Base-by-base conservation (phyloP, 2,113 vertebrate genomes). In the Cebidichthys violaceus region DNA sequence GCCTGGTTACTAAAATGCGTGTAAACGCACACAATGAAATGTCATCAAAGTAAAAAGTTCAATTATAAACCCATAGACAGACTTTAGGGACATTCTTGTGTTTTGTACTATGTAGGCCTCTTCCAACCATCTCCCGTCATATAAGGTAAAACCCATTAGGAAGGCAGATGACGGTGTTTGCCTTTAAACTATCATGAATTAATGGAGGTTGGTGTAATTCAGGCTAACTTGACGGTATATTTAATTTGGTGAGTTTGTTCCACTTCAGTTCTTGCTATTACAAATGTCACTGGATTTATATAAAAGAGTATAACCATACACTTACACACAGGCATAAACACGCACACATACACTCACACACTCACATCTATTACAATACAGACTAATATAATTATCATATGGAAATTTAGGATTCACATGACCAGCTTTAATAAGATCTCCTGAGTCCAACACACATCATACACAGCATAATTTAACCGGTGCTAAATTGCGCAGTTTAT, bases 321-420 rank as follows among this genome's bases (percentile, higher is more conserved):
- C 9, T 43, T 59, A 52, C 14, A 37, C 61, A 55, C 64, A 70
- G 18, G 6, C 35, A 41, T 55, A 55, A 24, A 24, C 61, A 78
- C 39, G 64, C 27, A 70, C 10, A 31, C 41, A 29, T 6, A 20
- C 39, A 20, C 24, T n/a, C 14, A 17, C 22, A 39, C 65, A 75
- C 41, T 27, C 60, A 37, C 11, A 18, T 57, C 47, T 70, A 72
- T 70, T 84, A 22, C 66, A 71, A 81, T 77, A 62, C 61, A 78
- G 61, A 33, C 50, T 37, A 72, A 84, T 71, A 59, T 65, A 78
- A 83, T 80, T 47, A 79, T 71, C 20, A 62, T 60, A 24, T 75
- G 24, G 76, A 74, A 80, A 81, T 84, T 76, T 55, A 67, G 79
- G 76, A 83, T 72, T 76, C 82, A 84, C 80, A 74, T 75, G 66